These are phyloP conservation scores for Pitta sordida DNA, from an alignment of 2,113 vertebrate species.

Conservation along the genomic window DNA sequence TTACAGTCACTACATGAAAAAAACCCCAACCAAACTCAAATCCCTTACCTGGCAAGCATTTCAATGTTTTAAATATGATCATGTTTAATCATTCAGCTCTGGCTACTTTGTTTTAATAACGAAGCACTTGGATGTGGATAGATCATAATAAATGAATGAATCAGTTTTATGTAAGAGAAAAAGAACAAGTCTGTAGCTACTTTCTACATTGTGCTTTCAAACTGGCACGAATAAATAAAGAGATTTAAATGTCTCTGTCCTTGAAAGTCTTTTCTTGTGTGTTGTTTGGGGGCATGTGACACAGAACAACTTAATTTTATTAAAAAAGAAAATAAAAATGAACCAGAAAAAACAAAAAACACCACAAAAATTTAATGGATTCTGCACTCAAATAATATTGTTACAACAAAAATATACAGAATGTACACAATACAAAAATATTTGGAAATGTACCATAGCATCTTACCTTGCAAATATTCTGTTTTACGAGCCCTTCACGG, in stretches of 20 bases:
- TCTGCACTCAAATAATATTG: slow-evolving; percentile 69
- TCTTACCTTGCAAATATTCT: slow-evolving; percentile 58
- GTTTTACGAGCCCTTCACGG: slow-evolving; percentile 59
- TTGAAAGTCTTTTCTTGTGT: background rate
- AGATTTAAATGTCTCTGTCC: background rate
- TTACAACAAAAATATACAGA: slow-evolving; percentile 80
- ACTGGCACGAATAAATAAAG: background rate
- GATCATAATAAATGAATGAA: background rate
- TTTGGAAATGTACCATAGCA: slow-evolving; percentile 61
- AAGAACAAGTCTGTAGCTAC: background rate
- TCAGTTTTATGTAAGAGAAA: background rate
- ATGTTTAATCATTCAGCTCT: background rate
- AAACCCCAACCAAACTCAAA: background rate
- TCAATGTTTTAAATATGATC: background rate
- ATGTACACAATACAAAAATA: slow-evolving; percentile 82
- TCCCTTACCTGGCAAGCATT: background rate
- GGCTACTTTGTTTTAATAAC: background rate
- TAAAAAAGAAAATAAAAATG: background rate
- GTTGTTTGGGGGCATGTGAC: background rate
- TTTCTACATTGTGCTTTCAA: background rate
- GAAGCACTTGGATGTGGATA: background rate
- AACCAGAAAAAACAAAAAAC: background rate
- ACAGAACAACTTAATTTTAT: background rate
- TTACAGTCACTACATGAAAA: background rate
- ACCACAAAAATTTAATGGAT: slow-evolving; percentile 70